Evolutionary conservation across 2,797 vertebrate species (phyloP), one percentile per base, ranked within the genome.

Genomic region (Vireo griseus): DNA sequence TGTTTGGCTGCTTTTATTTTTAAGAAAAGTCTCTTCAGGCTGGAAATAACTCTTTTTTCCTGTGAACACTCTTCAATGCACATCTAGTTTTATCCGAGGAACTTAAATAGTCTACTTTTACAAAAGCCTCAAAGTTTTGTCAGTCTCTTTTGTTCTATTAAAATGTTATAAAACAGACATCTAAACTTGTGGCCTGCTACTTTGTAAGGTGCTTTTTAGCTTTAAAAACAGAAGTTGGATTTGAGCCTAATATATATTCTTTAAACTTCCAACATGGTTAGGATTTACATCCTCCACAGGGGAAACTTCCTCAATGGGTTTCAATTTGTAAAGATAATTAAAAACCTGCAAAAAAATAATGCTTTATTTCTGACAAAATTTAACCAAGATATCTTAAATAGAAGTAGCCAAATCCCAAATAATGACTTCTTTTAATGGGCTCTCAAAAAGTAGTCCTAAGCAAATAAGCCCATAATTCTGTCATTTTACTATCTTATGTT

Each of bases 31-130:
- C 59, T 66, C 50, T 82, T 81, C 15, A 55, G 63, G 31, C 31
- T 92, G 37, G 37, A 93, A 95, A 94, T 74, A 80, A 67, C n/a
- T 76, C 16, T 33, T 55, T 40, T 87, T 79, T 81, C 42, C 72
- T n/a, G 22, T 45, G 28, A 84, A 62, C 13, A 19, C 13, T 40
- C 24, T 35, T 72, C 57, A 35, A 3, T 1, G 8, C 8, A 5
- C 13, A 65, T 35, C 35, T 57, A 61, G 16, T 51, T 79, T 76
- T 63, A 79, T 37, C 57, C 26, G 25, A 82, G 18, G 15, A 86
- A 9, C 31, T 79, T 61, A 74, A 91, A 61, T 37, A 73, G 39
- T 57, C 44, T 54, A 14, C 16, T 7, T 24, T 7, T 39, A 63
- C 29, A 44, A 42, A 72, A 67, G 48, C 13, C 25, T 74, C 44